phyloP scores from a whole-genome alignment of 2,888 invertebrate genomes.

The Synanthedon myopaeformis region DNA sequence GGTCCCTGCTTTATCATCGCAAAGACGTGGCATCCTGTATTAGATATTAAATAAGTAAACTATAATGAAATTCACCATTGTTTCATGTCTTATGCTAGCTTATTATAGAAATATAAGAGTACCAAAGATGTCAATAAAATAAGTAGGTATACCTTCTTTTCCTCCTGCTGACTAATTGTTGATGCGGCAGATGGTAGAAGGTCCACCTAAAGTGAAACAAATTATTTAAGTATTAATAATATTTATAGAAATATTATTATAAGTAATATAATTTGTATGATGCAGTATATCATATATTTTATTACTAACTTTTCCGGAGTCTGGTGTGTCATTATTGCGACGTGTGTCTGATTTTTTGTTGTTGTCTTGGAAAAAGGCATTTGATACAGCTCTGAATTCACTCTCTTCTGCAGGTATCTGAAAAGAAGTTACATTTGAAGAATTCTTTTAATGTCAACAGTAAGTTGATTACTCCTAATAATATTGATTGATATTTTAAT shows the following conservation, averaged over 20 bases:
- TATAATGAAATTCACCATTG: too few relatives aligned
- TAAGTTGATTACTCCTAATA: too few relatives aligned
- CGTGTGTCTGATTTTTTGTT: constrained; percentile 37
- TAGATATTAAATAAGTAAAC: too few relatives aligned
- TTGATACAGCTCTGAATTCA: constrained; percentile 54
- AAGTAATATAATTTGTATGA: constrained; percentile 1
- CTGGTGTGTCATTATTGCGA: constrained; percentile 55
- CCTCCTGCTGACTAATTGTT: constrained; percentile 15
- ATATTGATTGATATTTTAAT: too few relatives aligned
- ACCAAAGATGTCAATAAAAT: background rate
- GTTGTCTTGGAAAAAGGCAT: constrained; percentile 58
- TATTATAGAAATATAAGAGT: background rate
- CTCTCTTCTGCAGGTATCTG: constrained; percentile 47
- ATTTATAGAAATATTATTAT: background rate
- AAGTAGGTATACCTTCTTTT: too few relatives aligned
- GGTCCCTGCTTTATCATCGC: too few relatives aligned
- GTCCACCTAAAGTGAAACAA: constrained; percentile 15
- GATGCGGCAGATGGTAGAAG: constrained; percentile 25
- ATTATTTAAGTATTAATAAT: constrained; percentile 4
- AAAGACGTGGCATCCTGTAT: too few relatives aligned
- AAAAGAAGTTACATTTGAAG: constrained; percentile 7
- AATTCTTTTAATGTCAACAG: too few relatives aligned
- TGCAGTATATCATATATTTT: background rate
- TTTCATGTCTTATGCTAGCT: too few relatives aligned
- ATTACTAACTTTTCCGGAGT: constrained; percentile 44